phyloP scores from a whole-genome alignment of 2,888 invertebrate species.

The Malthinus flaveolus region DNA sequence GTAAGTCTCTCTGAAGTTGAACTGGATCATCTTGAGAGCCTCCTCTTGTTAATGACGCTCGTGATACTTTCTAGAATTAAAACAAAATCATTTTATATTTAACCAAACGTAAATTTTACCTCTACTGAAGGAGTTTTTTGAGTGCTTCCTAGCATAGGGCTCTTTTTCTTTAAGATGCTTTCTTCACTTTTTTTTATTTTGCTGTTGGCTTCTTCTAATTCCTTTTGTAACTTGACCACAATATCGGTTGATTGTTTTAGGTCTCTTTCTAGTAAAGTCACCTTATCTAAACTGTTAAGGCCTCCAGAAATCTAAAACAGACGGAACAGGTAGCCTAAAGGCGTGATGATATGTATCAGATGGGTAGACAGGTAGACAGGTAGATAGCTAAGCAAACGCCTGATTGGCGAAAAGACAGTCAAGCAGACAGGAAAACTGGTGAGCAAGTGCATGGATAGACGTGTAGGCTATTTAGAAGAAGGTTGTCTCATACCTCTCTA shows the following conservation, averaged over 20 bases:
- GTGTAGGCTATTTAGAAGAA: too few relatives aligned
- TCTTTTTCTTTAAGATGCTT: slow-evolving; percentile 58
- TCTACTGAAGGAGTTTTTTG: slow-evolving; percentile 65
- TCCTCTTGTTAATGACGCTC: slow-evolving; percentile 75
- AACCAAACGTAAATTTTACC: slow-evolving; percentile 47
- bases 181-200: slow-evolving; percentile 56
- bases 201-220: slow-evolving; percentile 68
- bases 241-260: slow-evolving; percentile 79
- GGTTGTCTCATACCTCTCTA: slow-evolving; percentile 54
- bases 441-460: too few relatives aligned
- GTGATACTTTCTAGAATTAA: slow-evolving; percentile 66
- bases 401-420: too few relatives aligned
- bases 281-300: slow-evolving; percentile 66
- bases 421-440: too few relatives aligned
- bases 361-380: too few relatives aligned
- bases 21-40: slow-evolving; percentile 81
- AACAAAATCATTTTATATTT: slow-evolving; percentile 23
- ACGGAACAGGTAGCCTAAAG: too few relatives aligned
- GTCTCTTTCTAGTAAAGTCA: slow-evolving; percentile 85
- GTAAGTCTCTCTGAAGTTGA: slow-evolving; percentile 81
- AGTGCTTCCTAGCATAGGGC: slow-evolving; percentile 61
- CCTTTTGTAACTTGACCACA: slow-evolving; percentile 68
- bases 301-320: slow-evolving; percentile 58
- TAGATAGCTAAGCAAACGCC: too few relatives aligned
- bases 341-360: too few relatives aligned